These are phyloP conservation scores for Rostratula benghalensis DNA, from an alignment of 2,113 vertebrate genomes.

Conservation along the genomic window DNA sequence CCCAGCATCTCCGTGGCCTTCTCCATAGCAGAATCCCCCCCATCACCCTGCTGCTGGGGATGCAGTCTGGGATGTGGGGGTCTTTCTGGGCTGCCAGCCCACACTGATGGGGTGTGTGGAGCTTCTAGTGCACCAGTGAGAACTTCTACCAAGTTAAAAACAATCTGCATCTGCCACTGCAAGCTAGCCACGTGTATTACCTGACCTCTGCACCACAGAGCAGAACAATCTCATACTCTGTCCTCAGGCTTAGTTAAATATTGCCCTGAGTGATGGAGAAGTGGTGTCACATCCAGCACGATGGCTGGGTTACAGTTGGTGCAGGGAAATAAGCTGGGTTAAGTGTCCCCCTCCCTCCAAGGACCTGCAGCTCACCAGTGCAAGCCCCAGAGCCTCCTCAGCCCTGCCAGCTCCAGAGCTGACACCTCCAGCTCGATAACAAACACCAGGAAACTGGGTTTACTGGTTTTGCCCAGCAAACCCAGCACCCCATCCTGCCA, in stretches of 20 bases:
- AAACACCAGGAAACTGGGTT: not conserved
- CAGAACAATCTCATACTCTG: not conserved
- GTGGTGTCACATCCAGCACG: rapidly evolving
- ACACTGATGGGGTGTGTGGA: too few species aligned
- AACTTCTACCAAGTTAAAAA: not conserved
- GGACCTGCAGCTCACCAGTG: not conserved
- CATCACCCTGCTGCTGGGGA: too few species aligned
- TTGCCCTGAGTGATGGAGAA: not conserved
- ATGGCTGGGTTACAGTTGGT: rapidly evolving
- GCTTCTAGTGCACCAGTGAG: too few species aligned
- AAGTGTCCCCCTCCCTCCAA: too few species aligned
- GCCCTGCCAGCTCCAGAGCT: not conserved
- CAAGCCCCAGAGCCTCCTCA: not conserved
- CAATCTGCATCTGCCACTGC: not conserved
- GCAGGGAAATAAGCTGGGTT: not conserved
- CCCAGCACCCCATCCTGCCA: not conserved
- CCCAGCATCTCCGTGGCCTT: too few species aligned
- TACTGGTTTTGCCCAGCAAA: not conserved
- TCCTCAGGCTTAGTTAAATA: not conserved
- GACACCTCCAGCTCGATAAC: rapidly evolving
- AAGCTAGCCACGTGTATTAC: not conserved
- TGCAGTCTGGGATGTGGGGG: too few species aligned
- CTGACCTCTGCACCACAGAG: not conserved
- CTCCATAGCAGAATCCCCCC: too few species aligned
- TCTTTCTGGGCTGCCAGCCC: too few species aligned